phyloP scores from a whole-genome alignment of 2,888 invertebrate species.

The Chrysomela aeneicollis region DNA sequence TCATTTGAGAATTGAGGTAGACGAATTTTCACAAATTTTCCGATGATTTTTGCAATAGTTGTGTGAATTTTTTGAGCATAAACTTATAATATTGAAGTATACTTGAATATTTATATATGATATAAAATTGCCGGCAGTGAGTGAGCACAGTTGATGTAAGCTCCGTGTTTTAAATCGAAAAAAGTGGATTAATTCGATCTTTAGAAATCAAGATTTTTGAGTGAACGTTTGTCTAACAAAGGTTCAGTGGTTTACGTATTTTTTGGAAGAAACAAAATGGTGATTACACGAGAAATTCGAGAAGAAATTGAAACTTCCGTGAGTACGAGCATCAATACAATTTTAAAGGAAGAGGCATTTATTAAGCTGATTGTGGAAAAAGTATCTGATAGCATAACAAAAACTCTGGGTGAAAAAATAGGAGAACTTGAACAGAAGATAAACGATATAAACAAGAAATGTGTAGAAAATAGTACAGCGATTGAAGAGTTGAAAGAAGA shows the following conservation, averaged over 20 bases:
- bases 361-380: constrained; percentile 7
- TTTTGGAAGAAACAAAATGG: neutral
- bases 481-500: constrained; percentile 1
- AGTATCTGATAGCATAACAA: constrained; percentile 11
- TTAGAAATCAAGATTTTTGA: neutral
- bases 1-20: too few relatives aligned
- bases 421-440: constrained; percentile 8
- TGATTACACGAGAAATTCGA: constrained; percentile 6
- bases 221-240: neutral
- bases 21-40: too few relatives aligned
- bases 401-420: constrained; percentile 3
- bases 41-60: too few relatives aligned
- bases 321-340: constrained; percentile 2
- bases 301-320: constrained; percentile 7
- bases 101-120: too few relatives aligned
- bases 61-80: too few relatives aligned
- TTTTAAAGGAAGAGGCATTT: constrained; percentile 11
- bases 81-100: too few relatives aligned
- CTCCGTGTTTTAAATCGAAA: constrained; percentile 10
- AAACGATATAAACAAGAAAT: constrained; percentile 12
- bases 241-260: neutral
- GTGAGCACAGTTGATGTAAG: neutral
- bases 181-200: neutral
- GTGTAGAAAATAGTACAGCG: neutral
- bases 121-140: neutral